phyloP scores from a whole-genome alignment of 1,140 invertebrate species.

The Prorops nasuta region DNA sequence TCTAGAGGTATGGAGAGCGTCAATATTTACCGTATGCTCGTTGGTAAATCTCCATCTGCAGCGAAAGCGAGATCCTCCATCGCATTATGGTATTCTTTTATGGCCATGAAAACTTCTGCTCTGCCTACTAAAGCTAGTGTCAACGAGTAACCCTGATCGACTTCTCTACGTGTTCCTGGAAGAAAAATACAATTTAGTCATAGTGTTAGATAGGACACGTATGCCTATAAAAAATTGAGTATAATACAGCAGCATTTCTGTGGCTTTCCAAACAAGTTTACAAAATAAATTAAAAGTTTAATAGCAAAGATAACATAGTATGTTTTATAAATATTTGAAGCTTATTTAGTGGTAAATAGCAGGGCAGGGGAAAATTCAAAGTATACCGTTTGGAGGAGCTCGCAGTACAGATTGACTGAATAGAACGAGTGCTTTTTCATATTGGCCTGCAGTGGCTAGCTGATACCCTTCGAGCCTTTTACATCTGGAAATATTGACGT shows the following conservation, averaged over 20 bases:
- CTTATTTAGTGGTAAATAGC: too few species aligned
- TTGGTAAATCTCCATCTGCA: constrained; percentile 54
- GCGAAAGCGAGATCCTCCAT: constrained; percentile 64
- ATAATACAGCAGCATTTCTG: too few species aligned
- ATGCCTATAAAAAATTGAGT: too few species aligned
- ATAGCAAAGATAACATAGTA: too few species aligned
- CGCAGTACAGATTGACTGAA: constrained; percentile 65
- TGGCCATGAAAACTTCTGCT: constrained; percentile 58
- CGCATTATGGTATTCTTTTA: constrained; percentile 57
- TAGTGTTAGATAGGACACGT: background rate
- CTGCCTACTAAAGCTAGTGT: constrained; percentile 62
- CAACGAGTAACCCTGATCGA: constrained; percentile 63
- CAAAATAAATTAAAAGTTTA: too few species aligned
- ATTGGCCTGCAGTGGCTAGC: constrained; percentile 51
- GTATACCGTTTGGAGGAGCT: constrained; percentile 59
- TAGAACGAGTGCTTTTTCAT: constrained; percentile 59
- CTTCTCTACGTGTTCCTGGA: constrained; percentile 49
- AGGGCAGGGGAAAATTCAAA: background rate
- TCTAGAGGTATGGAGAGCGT: background rate
- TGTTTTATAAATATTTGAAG: too few species aligned
- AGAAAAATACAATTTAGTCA: constrained; percentile 2
- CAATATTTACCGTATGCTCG: constrained; percentile 3
- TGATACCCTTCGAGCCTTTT: constrained; percentile 55
- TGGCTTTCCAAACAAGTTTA: too few species aligned
- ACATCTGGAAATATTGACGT: constrained; percentile 52